Evolutionary conservation across 2,113 vertebrate genomes (phyloP).

Genomic region (Heloderma charlesbogerti): DNA sequence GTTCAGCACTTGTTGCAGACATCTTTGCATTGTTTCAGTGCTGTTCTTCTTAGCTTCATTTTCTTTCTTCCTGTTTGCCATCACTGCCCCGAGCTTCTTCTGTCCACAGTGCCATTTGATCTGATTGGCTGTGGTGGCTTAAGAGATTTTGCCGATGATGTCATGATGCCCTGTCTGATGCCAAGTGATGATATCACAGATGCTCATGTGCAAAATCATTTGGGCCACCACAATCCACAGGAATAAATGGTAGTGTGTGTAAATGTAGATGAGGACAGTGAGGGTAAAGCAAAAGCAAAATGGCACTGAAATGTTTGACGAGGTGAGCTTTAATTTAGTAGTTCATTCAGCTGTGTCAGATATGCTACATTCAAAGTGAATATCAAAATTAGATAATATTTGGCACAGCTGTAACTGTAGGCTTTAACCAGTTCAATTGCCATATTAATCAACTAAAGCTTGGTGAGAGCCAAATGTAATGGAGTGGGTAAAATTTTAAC

Average conservation of each 20-base stretch:
- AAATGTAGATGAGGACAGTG: neutral
- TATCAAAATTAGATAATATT: neutral
- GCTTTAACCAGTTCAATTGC: neutral
- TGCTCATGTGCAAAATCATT: too few relatives aligned
- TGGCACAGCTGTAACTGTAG: neutral
- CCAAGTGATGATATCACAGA: neutral
- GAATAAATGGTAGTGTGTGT: neutral
- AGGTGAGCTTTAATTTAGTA: too few relatives aligned
- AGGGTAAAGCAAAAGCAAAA: neutral
- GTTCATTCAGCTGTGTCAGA: too few relatives aligned
- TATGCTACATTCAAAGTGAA: neutral
- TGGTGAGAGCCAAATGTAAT: neutral
- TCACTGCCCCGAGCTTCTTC: neutral
- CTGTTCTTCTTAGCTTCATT: too few relatives aligned
- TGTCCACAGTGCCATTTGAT: neutral
- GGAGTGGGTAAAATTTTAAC: neutral
- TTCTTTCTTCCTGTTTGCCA: neutral
- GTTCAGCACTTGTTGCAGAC: neutral
- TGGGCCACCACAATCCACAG: neutral
- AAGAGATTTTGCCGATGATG: neutral
- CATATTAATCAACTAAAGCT: constrained; percentile 1
- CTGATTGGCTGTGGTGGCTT: neutral
- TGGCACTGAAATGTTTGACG: neutral
- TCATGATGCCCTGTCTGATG: neutral
- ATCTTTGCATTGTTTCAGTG: neutral